Base-by-base conservation (phyloP, 2,797 vertebrate genomes). In the Falco novaeseelandiae region DNA sequence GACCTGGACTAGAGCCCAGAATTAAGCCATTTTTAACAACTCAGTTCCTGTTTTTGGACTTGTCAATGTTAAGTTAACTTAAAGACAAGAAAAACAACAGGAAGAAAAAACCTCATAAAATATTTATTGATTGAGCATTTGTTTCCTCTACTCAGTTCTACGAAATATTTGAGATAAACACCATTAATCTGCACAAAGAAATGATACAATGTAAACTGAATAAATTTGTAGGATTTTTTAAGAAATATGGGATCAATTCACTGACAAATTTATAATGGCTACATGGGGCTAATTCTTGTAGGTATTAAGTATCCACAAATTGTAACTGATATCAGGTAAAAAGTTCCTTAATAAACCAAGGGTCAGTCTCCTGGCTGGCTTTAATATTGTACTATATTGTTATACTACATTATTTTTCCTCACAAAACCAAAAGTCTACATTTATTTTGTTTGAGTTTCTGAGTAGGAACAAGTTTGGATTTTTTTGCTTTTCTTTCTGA, bases 241-340 rank as follows among this genome's bases (percentile, higher is more conserved):
- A 1, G 1, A 49, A 70, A 55, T 25, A 80, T 0, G 0, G 8
- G 12, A 58, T 44, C 25, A 34, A 59, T n/a, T 38, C 36, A 65
- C n/a, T 48, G 54, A 62, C 54, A 81, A 63, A 77, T 70, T 49
- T 27, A 32, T 42, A n/a, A 67, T 3, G 13, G 25, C 16, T 67
- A 36, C 27, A 23, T 8, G 10, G 14, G 11, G 23, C 15, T 79
- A 67, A 46, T 72, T 73, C n/a, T 62, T 57, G 30, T 17, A 65
- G 63, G 30, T 23, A 46, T 48, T n/a, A 51, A 36, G 30, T 44
- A 63, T 46, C 17, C 55, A 55, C 18, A 42, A 49, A 29, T 44
- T 58, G 20, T 29, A 48, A 69, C 29, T 32, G 48, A 14, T 27
- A 73, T 8, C 44, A 48, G 38, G 13, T 38, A 70, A 79, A 34